A percentile compares a stretch with the other conserved stretches of the same genome.
Evolutionary conservation across 2,797 vertebrate species (phyloP).

Genomic region (Parambassis ranga): DNA sequence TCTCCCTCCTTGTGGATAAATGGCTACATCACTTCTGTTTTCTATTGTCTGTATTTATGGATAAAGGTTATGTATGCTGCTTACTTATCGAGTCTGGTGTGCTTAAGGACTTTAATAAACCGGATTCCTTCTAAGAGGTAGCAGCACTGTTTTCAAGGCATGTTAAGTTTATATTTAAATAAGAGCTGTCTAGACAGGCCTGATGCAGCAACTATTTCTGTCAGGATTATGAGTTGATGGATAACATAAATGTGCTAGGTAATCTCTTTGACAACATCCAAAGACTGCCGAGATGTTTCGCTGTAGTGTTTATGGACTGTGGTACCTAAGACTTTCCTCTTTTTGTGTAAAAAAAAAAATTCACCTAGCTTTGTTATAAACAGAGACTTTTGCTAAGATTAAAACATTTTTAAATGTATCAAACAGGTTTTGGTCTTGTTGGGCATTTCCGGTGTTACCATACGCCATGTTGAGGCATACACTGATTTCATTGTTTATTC

Average conservation of each 20-base stretch:
- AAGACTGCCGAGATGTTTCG: neutral
- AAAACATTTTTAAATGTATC: neutral
- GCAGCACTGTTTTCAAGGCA: neutral
- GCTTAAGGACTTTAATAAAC: neutral
- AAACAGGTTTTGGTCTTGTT: neutral
- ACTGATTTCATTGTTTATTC: no score
- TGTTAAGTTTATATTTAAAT: conserved; percentile 26
- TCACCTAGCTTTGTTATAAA: neutral
- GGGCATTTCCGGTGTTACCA: no score
- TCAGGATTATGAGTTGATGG: conserved; percentile 16
- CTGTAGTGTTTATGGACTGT: neutral
- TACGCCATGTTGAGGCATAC: no score
- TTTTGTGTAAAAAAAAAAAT: neutral
- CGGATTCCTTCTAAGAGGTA: conserved; percentile 9
- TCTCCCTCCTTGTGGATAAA: no score
- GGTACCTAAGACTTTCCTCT: neutral
- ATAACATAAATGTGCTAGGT: conserved; percentile 22
- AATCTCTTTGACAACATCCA: neutral
- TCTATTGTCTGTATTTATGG: conserved; percentile 40
- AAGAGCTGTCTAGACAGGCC: conserved; percentile 1
- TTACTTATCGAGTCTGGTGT: conserved; percentile 11
- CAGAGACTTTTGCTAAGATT: neutral
- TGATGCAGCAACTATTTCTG: conserved; percentile 20
- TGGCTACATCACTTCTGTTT: conserved; percentile 30
- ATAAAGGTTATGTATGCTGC: conserved; percentile 49